Evolutionary conservation across 2,113 vertebrate species (phyloP).

Genomic region (Mobula hypostoma): DNA sequence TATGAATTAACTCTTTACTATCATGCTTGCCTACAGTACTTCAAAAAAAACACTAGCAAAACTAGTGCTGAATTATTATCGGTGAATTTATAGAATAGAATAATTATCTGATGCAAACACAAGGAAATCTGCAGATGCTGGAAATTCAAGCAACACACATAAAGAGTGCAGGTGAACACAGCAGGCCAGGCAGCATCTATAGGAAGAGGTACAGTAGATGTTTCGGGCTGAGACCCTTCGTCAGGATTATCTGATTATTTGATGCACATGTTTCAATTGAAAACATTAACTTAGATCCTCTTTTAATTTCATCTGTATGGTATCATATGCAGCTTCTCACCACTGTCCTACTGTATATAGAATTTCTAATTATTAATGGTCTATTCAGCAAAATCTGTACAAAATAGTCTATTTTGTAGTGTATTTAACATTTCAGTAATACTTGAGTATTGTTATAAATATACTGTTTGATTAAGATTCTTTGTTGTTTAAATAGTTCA

Average conservation of each 20-base stretch:
- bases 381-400: not conserved
- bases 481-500: no score
- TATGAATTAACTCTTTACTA: not conserved
- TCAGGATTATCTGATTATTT: not conserved
- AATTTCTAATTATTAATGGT: not conserved
- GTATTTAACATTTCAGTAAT: no score
- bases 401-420: not conserved
- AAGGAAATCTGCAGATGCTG: no score
- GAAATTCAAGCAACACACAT: no score
- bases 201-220: no score
- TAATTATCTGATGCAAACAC: not conserved
- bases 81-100: not conserved
- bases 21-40: not conserved
- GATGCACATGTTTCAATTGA: not conserved
- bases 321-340: no score
- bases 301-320: no score
- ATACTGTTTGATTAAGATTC: no score
- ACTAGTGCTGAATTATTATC: not conserved
- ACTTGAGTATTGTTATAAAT: no score
- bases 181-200: no score
- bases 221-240: no score
- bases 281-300: not conserved
- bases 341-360: not conserved
- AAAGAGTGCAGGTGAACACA: no score
- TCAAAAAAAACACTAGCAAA: not conserved